Base-by-base conservation (phyloP, 2,888 invertebrate genomes). In the Dasypolia templi region DNA sequence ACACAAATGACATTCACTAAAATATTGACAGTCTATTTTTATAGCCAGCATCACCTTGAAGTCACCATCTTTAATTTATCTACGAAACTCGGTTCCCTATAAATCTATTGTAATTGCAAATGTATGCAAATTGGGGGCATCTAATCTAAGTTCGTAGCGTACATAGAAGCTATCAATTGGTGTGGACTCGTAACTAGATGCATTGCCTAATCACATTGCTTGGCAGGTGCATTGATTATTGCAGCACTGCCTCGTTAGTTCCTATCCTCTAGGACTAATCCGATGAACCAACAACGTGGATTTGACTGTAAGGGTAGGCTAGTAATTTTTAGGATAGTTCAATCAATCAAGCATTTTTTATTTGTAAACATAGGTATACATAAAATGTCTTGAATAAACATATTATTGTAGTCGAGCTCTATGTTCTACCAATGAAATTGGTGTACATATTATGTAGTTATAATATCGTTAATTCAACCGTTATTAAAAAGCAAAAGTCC, bases 121-220 rank as follows among this genome's bases (percentile, higher is more conserved):
- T 85, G 51, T 70, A 83, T 83, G 83, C 56, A 72, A 83, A 83
- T 83, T 29, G 67, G 71, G 19, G n/a, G 26, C 56, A 74, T 67
- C 75, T 67, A 80, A 67, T 84, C 71, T 59, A 35, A 66, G 65
- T 70, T 61, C 46, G 75, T 67, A 51, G 46, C 61, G 58, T 55
- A 66, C 66, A 55, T 59, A 65, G 32, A 46, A 65, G 71, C 71
- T 58, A 71, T 84, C 81, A 84, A 84, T 82, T 81, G 77, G 84
- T 61, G 67, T n/a, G 59, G 66, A 64, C 53, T 58, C 49, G 66
- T 84, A 84, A 84, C 81, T 81, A 81, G 81, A 82, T 66, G 71
- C 71, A 82, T 81, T 71, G 84, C 77, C 82, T 82, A 82, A 82
- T 82, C 85, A 69, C 81, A 66, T 65, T 55, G 82, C 46, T 55